Conservation (phyloP, 2,888 invertebrate genomes). For the Criorhina ranunculi region DNA sequence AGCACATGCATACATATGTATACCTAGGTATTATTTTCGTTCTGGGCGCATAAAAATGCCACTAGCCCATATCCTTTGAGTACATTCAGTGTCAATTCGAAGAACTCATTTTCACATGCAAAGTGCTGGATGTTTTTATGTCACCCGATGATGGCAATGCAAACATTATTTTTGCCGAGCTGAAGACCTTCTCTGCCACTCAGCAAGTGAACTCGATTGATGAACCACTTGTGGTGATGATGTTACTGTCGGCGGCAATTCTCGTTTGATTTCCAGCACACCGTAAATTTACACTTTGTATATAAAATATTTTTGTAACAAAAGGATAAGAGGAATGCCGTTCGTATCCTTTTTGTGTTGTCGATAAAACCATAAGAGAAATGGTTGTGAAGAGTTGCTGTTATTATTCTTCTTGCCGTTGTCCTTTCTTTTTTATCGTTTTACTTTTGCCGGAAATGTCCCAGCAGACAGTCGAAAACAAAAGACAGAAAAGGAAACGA, state of each 20-base stretch:
- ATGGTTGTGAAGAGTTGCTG: conserved; percentile 32
- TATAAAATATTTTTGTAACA: conserved; percentile 50
- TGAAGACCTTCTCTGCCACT: conserved; percentile 66
- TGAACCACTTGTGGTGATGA: conserved; percentile 64
- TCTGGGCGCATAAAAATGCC: conserved; percentile 12
- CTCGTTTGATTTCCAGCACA: conserved; percentile 54
- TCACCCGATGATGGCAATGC: conserved; percentile 75
- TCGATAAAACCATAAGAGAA: conserved; percentile 29
- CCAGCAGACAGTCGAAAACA: conserved; percentile 59
- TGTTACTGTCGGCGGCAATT: conserved; percentile 55
- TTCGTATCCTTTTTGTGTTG: conserved; percentile 39
- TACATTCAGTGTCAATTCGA: conserved; percentile 32
- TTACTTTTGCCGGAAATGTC: conserved; percentile 43
- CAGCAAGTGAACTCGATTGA: conserved; percentile 69
- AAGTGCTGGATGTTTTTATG: conserved; percentile 65
- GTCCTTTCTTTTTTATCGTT: conserved; percentile 40
- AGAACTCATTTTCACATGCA: conserved; percentile 52
- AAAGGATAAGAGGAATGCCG: conserved; percentile 43
- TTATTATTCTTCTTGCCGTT: conserved; percentile 34
- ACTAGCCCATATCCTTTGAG: conserved; percentile 27
- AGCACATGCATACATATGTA: background rate
- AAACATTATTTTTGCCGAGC: conserved; percentile 70
- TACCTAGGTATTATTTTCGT: background rate
- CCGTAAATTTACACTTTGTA: conserved; percentile 21
- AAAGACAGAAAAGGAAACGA: conserved; percentile 52